Conservation (phyloP, 2,113 vertebrate species). For the Lichenostomus cassidix region DNA sequence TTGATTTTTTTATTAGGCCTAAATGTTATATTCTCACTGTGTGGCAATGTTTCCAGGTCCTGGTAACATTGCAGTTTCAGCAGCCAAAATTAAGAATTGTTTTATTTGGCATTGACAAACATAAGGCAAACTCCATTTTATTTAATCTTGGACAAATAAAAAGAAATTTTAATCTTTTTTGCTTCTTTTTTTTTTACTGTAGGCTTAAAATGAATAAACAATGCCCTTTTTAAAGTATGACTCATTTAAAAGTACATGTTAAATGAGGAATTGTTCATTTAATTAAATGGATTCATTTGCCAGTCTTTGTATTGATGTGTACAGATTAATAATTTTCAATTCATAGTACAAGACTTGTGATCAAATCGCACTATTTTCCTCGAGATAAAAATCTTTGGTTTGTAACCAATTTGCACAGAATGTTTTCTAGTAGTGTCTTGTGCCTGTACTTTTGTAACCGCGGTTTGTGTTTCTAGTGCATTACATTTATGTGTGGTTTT, state of each 20-base stretch:
- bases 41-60: not conserved
- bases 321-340: not conserved
- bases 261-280: constrained; percentile 16
- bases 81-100: not conserved
- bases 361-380: not conserved
- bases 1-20: not conserved
- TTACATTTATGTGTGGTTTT: constrained; percentile 35
- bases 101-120: not conserved
- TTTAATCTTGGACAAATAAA: not conserved
- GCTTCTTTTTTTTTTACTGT: not conserved
- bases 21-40: not conserved
- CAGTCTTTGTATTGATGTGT: constrained; percentile 18
- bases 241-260: constrained; percentile 10
- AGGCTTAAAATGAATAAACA: constrained; percentile 26
- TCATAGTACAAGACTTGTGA: not conserved
- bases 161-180: not conserved
- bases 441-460: constrained; percentile 36
- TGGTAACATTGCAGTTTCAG: not conserved
- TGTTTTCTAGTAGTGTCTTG: constrained; percentile 33
- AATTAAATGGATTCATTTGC: constrained; percentile 26
- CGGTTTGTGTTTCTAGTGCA: constrained; percentile 51
- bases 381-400: constrained; percentile 54
- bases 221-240: not conserved
- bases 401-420: constrained; percentile 39
- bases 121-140: not conserved